These are phyloP conservation scores for Ceyx melanurus DNA, from an alignment of 2,113 vertebrate species.

Conservation along the genomic window DNA sequence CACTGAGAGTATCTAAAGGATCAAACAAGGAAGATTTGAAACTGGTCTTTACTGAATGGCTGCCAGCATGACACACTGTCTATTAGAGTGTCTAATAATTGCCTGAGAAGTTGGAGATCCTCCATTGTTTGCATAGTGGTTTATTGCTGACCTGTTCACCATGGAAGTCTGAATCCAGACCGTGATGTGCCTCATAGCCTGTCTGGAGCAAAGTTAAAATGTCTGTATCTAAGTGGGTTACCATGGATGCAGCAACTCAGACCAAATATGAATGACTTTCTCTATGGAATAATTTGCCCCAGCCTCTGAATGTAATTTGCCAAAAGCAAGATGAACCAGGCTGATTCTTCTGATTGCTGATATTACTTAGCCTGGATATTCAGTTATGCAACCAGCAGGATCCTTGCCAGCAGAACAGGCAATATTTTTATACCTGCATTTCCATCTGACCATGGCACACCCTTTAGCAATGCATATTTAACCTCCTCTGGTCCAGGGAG, in stretches of 20 bases:
- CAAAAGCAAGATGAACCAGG: constrained; percentile 19
- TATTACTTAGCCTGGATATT: constrained; percentile 10
- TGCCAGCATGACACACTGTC: neutral
- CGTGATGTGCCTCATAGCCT: neutral
- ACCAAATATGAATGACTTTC: neutral
- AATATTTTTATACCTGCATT: neutral
- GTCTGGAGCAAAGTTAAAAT: neutral
- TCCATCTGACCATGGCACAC: neutral
- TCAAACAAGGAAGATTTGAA: neutral
- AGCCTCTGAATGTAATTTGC: constrained; percentile 15
- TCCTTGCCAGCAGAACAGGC: constrained; percentile 17
- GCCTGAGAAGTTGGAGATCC: neutral
- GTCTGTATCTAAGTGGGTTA: neutral
- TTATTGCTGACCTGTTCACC: neutral
- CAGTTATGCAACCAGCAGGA: constrained; percentile 23
- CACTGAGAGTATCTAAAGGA: neutral
- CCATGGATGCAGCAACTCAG: neutral
- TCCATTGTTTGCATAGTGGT: neutral
- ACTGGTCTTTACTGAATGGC: neutral
- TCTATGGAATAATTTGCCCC: constrained; percentile 41
- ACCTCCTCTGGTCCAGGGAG: neutral
- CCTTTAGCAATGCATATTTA: neutral
- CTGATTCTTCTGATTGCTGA: constrained; percentile 39
- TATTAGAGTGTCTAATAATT: neutral
- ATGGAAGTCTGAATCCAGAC: neutral